Percentiles rank a stretch among this genome's conserved stretches.
Conservation (phyloP, 2,797 vertebrate species). For the Pachyuromys duprasi region DNA sequence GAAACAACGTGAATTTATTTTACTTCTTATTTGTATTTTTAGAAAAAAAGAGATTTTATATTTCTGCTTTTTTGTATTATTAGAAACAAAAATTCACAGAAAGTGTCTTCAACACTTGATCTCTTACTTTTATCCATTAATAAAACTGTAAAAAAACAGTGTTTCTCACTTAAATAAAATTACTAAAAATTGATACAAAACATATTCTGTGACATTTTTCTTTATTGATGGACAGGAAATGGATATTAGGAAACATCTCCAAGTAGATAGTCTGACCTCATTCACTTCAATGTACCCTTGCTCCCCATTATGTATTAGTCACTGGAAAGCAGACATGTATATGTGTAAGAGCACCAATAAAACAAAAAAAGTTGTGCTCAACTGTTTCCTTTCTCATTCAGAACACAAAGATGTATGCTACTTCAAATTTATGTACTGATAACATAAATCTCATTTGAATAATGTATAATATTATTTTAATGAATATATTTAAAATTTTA, state of each 20-base stretch:
- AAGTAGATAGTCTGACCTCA: background rate
- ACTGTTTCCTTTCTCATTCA: background rate
- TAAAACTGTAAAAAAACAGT: background rate
- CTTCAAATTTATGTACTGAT: background rate
- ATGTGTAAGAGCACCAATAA: background rate
- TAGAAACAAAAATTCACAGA: background rate
- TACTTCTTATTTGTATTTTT: too few relatives aligned
- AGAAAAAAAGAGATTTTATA: background rate
- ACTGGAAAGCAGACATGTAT: background rate
- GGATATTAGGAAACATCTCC: background rate
- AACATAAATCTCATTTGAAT: conserved; percentile 59
- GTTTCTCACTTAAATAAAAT: conserved; percentile 11
- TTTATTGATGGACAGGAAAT: background rate
- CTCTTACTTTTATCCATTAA: background rate
- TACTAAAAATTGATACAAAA: background rate
- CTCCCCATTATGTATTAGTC: background rate
- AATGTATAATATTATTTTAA: background rate
- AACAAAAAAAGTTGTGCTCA: background rate
- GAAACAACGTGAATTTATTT: too few relatives aligned
- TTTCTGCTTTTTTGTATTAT: background rate
- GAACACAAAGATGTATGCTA: background rate
- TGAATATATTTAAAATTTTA: conserved; percentile 17
- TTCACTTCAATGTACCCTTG: background rate
- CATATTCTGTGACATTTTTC: background rate
- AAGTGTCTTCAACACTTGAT: background rate